A percentile compares a stretch with the other conserved stretches of the same genome.
Evolutionary conservation across 2,797 vertebrate genomes (phyloP).

Genomic region (Oreochromis mossambicus): DNA sequence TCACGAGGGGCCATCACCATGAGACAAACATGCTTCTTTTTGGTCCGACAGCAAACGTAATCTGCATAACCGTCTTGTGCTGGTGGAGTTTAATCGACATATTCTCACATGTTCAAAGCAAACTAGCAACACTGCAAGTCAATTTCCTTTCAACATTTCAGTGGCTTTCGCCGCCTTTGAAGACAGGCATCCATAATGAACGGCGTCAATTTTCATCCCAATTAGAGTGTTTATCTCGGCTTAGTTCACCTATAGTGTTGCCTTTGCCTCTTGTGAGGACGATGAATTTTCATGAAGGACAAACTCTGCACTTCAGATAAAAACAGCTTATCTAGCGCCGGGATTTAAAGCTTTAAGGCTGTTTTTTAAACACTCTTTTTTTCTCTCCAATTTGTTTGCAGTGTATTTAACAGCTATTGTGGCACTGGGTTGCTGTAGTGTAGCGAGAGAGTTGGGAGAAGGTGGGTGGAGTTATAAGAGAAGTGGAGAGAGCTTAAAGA

Average conservation of each 20-base stretch:
- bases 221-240: slow-evolving; percentile 76
- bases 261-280: slow-evolving; percentile 60
- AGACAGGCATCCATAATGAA: slow-evolving; percentile 72
- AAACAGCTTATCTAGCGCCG: slow-evolving; percentile 64
- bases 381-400: slow-evolving; percentile 67
- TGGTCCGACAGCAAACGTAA: slow-evolving; percentile 47
- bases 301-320: slow-evolving; percentile 68
- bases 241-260: slow-evolving; percentile 74
- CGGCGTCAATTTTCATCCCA: slow-evolving; percentile 70
- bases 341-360: slow-evolving; percentile 68
- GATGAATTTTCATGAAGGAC: slow-evolving; percentile 77
- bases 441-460: slow-evolving; percentile 1
- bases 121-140: slow-evolving; percentile 55
- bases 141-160: slow-evolving; percentile 71
- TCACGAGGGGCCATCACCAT: slow-evolving; percentile 34
- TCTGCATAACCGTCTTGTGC: slow-evolving; percentile 56
- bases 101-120: slow-evolving; percentile 64
- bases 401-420: slow-evolving; percentile 57
- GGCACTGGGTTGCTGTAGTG: not conserved
- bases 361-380: slow-evolving; percentile 35
- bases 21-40: slow-evolving; percentile 38
- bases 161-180: slow-evolving; percentile 66
- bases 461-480: not conserved
- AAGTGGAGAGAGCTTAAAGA: not conserved
- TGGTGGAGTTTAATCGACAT: slow-evolving; percentile 51